phyloP scores from a whole-genome alignment of 2,797 vertebrate species.

The Tympanoctomys barrerae region DNA sequence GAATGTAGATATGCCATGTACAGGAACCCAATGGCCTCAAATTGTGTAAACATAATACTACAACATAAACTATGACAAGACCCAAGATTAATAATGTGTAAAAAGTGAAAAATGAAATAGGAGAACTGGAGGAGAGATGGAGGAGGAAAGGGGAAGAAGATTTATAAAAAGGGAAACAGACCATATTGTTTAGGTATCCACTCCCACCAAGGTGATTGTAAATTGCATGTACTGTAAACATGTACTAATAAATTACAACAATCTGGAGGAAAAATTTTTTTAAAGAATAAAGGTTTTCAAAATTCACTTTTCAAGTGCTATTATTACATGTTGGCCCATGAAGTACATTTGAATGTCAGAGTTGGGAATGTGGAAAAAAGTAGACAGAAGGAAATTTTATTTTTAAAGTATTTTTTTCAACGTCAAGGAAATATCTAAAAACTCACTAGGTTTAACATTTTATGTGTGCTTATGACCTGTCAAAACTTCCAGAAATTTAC shows the following conservation, averaged over 20 bases:
- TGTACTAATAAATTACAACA: not conserved
- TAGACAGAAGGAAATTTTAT: conserved; percentile 78
- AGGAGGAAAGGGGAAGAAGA: not conserved
- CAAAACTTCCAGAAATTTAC: conserved; percentile 70
- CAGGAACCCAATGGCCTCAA: not conserved
- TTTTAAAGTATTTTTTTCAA: conserved; percentile 75
- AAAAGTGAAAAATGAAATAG: not conserved
- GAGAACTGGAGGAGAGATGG: not conserved
- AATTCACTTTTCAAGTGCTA: conserved; percentile 67
- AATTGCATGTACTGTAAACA: not conserved
- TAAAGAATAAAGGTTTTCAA: not conserved
- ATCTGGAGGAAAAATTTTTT: not conserved
- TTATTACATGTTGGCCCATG: not conserved
- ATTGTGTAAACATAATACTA: not conserved
- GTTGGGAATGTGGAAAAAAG: conserved; percentile 75
- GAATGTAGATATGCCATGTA: not conserved
- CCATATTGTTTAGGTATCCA: not conserved
- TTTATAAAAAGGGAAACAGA: not conserved
- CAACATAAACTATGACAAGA: not conserved
- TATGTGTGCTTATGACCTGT: conserved; percentile 77
- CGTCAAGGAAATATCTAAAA: conserved; percentile 69
- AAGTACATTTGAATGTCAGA: conserved; percentile 78
- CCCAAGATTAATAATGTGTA: not conserved
- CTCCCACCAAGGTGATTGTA: not conserved
- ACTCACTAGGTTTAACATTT: conserved; percentile 71